Conservation (phyloP, 2,888 invertebrate species). For the Ceriagrion tenellum region DNA sequence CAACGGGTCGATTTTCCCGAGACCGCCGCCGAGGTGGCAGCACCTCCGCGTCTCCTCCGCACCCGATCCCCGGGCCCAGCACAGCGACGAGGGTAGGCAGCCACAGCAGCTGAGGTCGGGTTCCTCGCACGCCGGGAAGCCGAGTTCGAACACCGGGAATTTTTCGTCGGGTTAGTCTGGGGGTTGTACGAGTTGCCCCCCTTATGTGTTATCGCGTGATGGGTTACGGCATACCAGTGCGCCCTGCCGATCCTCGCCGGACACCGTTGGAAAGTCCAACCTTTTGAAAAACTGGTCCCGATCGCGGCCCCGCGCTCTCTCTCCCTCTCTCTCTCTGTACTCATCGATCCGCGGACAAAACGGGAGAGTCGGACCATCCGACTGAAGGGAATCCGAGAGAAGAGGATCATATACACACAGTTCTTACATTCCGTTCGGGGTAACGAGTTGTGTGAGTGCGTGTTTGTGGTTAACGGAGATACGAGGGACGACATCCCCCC, state of each 20-base stretch:
- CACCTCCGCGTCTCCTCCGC: slow-evolving; percentile 50
- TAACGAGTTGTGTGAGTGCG: too few species aligned
- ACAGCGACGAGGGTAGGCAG: slow-evolving; percentile 63
- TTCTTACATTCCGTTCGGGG: neutral
- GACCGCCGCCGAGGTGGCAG: slow-evolving; percentile 29
- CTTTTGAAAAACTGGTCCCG: neutral
- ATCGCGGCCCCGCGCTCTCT: neutral
- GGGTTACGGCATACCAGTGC: neutral
- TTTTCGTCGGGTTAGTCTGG: neutral
- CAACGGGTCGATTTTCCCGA: neutral
- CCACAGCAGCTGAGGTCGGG: slow-evolving; percentile 47
- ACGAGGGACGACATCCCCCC: too few species aligned
- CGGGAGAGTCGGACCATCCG: neutral
- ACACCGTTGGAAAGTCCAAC: neutral
- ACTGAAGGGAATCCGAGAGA: slow-evolving; percentile 12
- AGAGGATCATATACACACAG: too few species aligned
- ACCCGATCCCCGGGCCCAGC: slow-evolving; percentile 63
- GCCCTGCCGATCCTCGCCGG: neutral
- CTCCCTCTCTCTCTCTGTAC: neutral
- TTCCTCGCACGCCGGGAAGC: neutral
- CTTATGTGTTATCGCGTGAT: neutral
- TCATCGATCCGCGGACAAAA: slow-evolving; percentile 50
- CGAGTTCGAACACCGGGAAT: slow-evolving; percentile 54
- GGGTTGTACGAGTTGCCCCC: neutral
- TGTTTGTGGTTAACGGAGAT: too few species aligned